Base-by-base conservation (phyloP, 2,113 vertebrate genomes). In the Casuarius casuarius region DNA sequence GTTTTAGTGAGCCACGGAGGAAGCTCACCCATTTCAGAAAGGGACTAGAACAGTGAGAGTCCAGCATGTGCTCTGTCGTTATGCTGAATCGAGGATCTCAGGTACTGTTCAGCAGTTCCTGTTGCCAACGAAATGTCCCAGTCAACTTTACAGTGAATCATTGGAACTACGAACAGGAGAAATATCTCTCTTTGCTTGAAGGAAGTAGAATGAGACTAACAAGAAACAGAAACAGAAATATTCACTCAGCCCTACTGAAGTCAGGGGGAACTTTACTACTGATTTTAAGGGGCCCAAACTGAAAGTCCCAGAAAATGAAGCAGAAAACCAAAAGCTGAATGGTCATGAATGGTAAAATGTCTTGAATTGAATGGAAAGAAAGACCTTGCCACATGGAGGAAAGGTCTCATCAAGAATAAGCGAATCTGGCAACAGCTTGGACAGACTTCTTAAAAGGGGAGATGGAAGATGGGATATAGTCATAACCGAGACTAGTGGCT, bases 1-100 rank as follows among this genome's bases (percentile, higher is more conserved):
- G 33, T 54, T 56, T 63, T 81, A 86, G 59, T 90, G 88, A 94
- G 75, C 86, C 90, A 95, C 72, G 81, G 56, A 93, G 85, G 72
- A 90, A 94, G 73, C 19, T 90, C 82, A 77, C 92, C 85, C 29
- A 58, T 92, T 93, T 94, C 46, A 6, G 51, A 92, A 71, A 87
- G 87, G 29, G 71, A 80, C 38, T 28, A 92, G 28, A 92, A 90
- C 29, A 80, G 84, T 51, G 21, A 48, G 71, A 76, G 21, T 84
- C 92, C 84, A 92, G 66, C 49, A 51, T 66, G 29, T 76, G 66
- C 46, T 80, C 22, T 62, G 26, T 67, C 91, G 58, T 91, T 96
- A 56, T 51, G 46, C 40, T 76, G 73, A 87, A 95, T 49, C 1
- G 4, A 89, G 58, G 49, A 44, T 74, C 40, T 62, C 16, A 31